Evolutionary conservation across 23 tunicate species (phyloP).

Genomic region (Aplidium turbinatum): DNA sequence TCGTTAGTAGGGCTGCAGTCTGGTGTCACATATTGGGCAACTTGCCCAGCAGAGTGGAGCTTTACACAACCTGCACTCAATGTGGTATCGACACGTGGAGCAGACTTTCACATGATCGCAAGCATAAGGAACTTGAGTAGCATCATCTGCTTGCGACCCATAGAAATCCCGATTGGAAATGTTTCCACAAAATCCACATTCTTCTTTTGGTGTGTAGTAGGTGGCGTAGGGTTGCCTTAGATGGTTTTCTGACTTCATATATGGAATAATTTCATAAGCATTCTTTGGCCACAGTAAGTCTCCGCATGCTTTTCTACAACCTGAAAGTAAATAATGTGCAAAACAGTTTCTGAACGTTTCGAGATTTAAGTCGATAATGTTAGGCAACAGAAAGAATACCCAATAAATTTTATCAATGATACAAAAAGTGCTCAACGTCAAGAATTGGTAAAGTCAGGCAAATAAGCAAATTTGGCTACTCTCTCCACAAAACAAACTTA

Average conservation of each 20-base stretch:
- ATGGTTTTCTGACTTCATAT: not conserved
- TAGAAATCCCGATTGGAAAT: slow-evolving; percentile 5
- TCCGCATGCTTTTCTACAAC: not conserved
- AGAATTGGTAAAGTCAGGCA: too few relatives aligned
- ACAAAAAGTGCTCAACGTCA: too few relatives aligned
- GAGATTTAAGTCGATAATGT: too few relatives aligned
- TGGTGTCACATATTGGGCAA: slow-evolving; percentile 53
- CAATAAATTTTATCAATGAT: too few relatives aligned
- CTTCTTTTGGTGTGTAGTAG: slow-evolving; percentile 18
- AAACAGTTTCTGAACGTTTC: too few relatives aligned
- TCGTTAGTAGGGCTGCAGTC: slow-evolving; percentile 32
- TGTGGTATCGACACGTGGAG: slow-evolving; percentile 5
- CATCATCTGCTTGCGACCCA: not conserved
- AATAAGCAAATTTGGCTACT: too few relatives aligned
- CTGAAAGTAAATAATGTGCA: too few relatives aligned
- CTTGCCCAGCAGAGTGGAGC: slow-evolving; percentile 56
- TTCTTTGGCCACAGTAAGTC: not conserved
- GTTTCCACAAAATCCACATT: slow-evolving; percentile 27
- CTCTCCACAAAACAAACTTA: too few relatives aligned
- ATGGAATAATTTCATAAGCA: slow-evolving; percentile 43
- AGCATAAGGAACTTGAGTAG: slow-evolving; percentile 23
- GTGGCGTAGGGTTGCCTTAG: slow-evolving; percentile 10
- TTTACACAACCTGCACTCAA: slow-evolving; percentile 39
- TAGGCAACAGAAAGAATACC: too few relatives aligned
- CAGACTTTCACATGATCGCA: slow-evolving; percentile 52